Base-by-base conservation (phyloP, 2,797 vertebrate species). In the Macropus fuliginosus region DNA sequence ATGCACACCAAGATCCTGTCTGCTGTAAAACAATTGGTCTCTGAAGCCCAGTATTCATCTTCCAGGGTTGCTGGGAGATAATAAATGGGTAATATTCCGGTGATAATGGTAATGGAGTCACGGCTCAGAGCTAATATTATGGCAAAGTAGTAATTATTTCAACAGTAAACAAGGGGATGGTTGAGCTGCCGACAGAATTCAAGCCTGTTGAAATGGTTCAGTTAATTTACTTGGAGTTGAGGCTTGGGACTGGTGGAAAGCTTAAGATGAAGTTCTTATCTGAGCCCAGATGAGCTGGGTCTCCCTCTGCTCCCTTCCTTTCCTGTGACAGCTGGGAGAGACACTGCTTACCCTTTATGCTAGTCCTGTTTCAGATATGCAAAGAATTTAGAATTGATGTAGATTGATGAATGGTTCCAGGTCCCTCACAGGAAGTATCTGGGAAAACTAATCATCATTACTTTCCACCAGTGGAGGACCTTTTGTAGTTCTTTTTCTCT, bases 71-170 rank as follows among this genome's bases (percentile, higher is more conserved):
- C 98, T 98, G 98, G 98, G 98, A 99, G 98, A 98, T 98, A 99
- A 99, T 99, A 99, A 98, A 99, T 98, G 98, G 98, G 98, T 98
- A 99, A 99, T 99, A 99, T 99, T 98, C 98, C 97, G 10, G 98
- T 29, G 98, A 98, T 99, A 98, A 99, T 98, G 98, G 98, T 98
- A 98, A 99, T 98, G 98, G 98, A 99, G 99, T 99, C 99, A 99
- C 96, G 98, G 99, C 98, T 99, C 99, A 98, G 98, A 99, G 98
- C 98, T 99, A 99, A 99, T 99, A 99, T 99, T 98, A 99, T 99
- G 98, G 98, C 98, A 98, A 99, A 98, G 98, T 98, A 98, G 98
- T 99, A 99, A 99, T 99, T 99, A 99, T 99, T 99, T 98, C 98
- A 98, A 98, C 98, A 98, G 98, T 99, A 99, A 99, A 99, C 98